phyloP scores from a whole-genome alignment of 2,888 invertebrate species.

The Neocrepidodera transversa region DNA sequence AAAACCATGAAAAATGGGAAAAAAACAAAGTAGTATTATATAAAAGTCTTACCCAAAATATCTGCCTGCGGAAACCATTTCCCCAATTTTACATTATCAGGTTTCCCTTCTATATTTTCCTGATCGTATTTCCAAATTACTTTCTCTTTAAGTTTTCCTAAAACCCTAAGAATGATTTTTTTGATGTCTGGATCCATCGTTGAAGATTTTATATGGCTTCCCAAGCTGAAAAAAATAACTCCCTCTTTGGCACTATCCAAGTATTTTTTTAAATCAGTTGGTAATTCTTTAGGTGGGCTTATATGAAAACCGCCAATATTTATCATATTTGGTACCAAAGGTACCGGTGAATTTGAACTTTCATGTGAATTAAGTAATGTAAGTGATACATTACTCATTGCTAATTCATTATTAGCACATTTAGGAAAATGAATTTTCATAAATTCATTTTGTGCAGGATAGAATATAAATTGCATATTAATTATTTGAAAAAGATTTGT shows the following conservation, averaged over 20 bases:
- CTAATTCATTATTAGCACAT: constrained; percentile 42
- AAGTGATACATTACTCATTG: constrained; percentile 48
- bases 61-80: constrained; percentile 50
- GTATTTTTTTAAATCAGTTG: constrained; percentile 61
- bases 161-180: constrained; percentile 64
- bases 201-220: constrained; percentile 65
- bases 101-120: constrained; percentile 50
- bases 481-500: constrained; percentile 29
- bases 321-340: constrained; percentile 63
- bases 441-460: constrained; percentile 45
- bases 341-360: constrained; percentile 62
- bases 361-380: constrained; percentile 59
- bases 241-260: constrained; percentile 64
- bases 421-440: constrained; percentile 49
- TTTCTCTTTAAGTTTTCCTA: constrained; percentile 66
- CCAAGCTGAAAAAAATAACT: constrained; percentile 67
- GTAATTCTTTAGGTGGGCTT: constrained; percentile 44
- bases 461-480: constrained; percentile 36
- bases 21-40: too few species aligned
- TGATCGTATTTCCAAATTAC: constrained; percentile 76
- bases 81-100: constrained; percentile 55
- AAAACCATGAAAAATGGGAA: too few species aligned
- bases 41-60: constrained; percentile 42
- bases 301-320: constrained; percentile 66
- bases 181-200: constrained; percentile 63